Base-by-base conservation (phyloP, 2,113 vertebrate genomes). In the Hippocampus barbouri region DNA sequence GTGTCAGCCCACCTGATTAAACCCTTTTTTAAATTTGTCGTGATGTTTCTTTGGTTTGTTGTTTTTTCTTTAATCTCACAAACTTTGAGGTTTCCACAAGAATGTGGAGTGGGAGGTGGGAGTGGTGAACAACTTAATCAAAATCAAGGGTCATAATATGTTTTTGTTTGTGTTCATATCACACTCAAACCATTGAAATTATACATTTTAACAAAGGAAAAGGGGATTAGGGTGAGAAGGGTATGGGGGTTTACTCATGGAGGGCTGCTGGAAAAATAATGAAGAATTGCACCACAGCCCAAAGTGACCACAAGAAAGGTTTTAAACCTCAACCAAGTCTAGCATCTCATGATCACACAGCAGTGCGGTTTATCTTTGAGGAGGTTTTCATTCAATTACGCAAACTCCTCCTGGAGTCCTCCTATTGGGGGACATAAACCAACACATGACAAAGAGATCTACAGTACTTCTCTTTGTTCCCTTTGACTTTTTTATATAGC, bases 251-350 rank as follows among this genome's bases (percentile, higher is more conserved):
- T 72, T 75, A 81, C 2, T 66, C 67, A 80, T 80, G 71, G 73
- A 82, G 75, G 70, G 70, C 69, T 60, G 63, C 63, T 23, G 14
- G 61, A 49, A 64, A 51, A 21, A 56, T 53, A 70, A 71, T 73
- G 69, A 68, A 66, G 63, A 80, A 75, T 59, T 30, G 71, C 74
- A 72, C 49, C 11, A 49, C 82, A 74, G 77, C 86, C 83, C 85
- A 90, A 90, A 89, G 86, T 27, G 9, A 86, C 88, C 88, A 89
- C 89, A 90, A 87, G 79, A 87, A 75, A 90, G 73, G 83, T 51
- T 45, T n/a, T 18, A 73, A 86, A 79, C 81, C 80, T 83, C 83
- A 78, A 74, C 54, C 69, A 84, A 83, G 79, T 84, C 85, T 79
- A 84, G 83, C 84, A 79, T 72, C 79, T 80, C 68, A 70, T 87